Conservation (phyloP, 2,888 invertebrate genomes). For the Cataglyphis livida region DNA sequence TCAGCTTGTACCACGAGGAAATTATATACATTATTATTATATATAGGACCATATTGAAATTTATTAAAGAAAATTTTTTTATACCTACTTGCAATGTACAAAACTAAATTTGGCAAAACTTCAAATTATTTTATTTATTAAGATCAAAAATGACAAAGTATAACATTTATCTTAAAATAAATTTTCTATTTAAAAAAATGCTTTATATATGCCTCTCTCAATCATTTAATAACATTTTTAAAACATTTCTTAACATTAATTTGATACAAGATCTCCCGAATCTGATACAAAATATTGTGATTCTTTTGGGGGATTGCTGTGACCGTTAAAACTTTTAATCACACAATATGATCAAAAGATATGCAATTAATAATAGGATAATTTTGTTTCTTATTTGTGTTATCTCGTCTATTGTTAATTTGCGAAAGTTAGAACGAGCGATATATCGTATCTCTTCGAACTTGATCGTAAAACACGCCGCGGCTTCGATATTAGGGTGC, state of each 20-base stretch:
- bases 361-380: background rate
- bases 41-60: background rate
- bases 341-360: background rate
- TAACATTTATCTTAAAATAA: background rate
- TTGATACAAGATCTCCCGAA: background rate
- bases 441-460: constrained; percentile 17
- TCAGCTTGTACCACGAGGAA: background rate
- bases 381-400: background rate
- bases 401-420: background rate
- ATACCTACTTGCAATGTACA: background rate
- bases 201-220: background rate
- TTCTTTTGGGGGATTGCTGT: background rate
- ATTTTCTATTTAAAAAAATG: background rate
- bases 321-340: background rate
- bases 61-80: background rate
- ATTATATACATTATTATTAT: background rate
- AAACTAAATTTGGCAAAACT: background rate
- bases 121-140: background rate
- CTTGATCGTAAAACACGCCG: constrained; percentile 63
- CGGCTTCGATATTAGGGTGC: constrained; percentile 68
- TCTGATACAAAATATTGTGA: background rate
- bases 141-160: background rate
- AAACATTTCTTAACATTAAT: background rate
- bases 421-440: background rate
- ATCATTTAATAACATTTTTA: background rate